Percentiles rank a stretch among this genome's conserved stretches.
Conservation (phyloP, 2,113 vertebrate genomes). For the Theristicus caerulescens region DNA sequence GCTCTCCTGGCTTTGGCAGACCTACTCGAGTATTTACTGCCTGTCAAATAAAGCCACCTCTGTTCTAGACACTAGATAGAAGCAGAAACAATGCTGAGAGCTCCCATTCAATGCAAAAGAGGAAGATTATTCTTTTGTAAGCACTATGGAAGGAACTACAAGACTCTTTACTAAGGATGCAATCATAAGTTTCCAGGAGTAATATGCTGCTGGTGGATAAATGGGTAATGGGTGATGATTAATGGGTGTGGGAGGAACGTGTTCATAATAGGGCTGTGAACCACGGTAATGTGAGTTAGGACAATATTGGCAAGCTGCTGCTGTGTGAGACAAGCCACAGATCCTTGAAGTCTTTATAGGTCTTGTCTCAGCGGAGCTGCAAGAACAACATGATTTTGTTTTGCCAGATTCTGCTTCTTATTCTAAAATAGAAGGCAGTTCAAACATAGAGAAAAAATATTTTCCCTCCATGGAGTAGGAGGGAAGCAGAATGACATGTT, state of each 20-base stretch:
- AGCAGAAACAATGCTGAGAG: background rate
- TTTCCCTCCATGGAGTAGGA: background rate
- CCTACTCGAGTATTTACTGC: background rate
- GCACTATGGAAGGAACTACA: background rate
- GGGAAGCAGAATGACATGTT: background rate
- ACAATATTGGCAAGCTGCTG: background rate
- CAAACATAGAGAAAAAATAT: background rate
- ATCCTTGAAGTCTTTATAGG: background rate
- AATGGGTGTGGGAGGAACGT: background rate
- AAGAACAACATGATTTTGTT: background rate
- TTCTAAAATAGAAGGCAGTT: background rate
- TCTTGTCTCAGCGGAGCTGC: background rate
- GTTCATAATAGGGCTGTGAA: background rate
- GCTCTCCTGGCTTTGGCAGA: background rate
- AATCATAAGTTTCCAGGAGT: background rate
- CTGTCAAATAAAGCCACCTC: background rate
- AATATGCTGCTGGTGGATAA: background rate
- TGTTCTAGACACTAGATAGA: background rate
- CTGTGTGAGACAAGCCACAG: background rate
- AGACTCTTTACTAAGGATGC: background rate
- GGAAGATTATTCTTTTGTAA: background rate
- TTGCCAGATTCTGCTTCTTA: background rate
- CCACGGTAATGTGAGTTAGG: background rate
- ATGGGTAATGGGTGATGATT: background rate
- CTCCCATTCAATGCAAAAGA: background rate